Evolutionary conservation across 2,888 invertebrate species (phyloP).

Genomic region (Beris chalybata): DNA sequence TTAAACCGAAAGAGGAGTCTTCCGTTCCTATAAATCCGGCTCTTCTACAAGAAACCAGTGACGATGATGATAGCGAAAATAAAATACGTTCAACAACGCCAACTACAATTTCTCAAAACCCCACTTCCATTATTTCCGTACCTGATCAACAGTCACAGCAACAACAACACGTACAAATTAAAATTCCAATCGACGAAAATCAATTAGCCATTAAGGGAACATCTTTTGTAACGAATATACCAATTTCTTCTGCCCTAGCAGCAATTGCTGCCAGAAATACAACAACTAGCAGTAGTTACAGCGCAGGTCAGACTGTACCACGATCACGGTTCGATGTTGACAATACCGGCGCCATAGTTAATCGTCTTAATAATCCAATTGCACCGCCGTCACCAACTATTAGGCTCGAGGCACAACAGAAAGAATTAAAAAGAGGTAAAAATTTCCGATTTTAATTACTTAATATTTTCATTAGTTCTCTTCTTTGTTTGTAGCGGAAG

Average conservation of each 20-base stretch:
- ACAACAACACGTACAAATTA: neutral
- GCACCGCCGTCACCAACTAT: slow-evolving; percentile 37
- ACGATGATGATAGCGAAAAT: slow-evolving; percentile 59
- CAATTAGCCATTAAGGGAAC: slow-evolving; percentile 13
- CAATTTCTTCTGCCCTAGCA: slow-evolving; percentile 16
- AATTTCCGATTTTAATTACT: neutral
- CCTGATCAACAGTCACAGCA: slow-evolving; percentile 11
- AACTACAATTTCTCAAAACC: slow-evolving; percentile 32
- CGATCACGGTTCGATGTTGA: slow-evolving; percentile 42
- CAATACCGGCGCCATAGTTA: slow-evolving; percentile 39
- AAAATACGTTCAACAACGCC: slow-evolving; percentile 48
- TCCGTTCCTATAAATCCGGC: slow-evolving; percentile 70
- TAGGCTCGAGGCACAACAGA: slow-evolving; percentile 42
- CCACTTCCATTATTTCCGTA: slow-evolving; percentile 12
- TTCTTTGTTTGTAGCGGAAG: slow-evolving; percentile 56
- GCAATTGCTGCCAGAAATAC: neutral
- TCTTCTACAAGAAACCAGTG: slow-evolving; percentile 74
- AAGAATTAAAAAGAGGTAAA: slow-evolving; percentile 46
- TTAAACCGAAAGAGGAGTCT: slow-evolving; percentile 76
- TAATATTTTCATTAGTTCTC: neutral
- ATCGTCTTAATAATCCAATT: slow-evolving; percentile 14
- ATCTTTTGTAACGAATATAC: slow-evolving; percentile 2
- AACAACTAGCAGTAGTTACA: neutral
- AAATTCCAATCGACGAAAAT: neutral
- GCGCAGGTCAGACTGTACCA: neutral